Percentiles rank a stretch among this genome's conserved stretches.
Conservation (phyloP, 23 tunicate species). For the Halocynthia aurantium region DNA sequence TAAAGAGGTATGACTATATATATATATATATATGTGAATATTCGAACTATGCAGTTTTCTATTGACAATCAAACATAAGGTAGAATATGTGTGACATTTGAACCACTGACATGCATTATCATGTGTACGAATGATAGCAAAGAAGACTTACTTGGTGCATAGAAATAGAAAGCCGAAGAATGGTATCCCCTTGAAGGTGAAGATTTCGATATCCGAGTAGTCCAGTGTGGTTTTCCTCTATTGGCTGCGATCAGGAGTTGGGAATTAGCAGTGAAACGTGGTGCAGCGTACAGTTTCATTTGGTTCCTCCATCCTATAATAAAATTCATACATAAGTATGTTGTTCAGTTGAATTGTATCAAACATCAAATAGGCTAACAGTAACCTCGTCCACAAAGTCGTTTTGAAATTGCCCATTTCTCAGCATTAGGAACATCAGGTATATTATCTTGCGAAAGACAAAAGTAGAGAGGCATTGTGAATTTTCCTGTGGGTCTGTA, state of each 20-base stretch:
- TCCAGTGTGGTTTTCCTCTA: conserved; percentile 41
- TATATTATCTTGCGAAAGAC: conserved; percentile 5
- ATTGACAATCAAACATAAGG: too few species aligned
- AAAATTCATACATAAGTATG: background rate
- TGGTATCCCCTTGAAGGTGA: conserved; percentile 51
- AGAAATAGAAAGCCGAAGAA: conserved; percentile 24
- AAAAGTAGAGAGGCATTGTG: conserved; percentile 23
- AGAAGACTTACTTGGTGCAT: conserved; percentile 47
- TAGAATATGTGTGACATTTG: too few species aligned
- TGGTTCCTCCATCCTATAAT: conserved; percentile 44
- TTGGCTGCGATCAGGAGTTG: conserved; percentile 32
- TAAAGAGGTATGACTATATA: too few species aligned
- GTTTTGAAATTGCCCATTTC: conserved; percentile 26
- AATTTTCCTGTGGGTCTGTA: conserved; percentile 25
- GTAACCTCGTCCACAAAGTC: conserved; percentile 32
- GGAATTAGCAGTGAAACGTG: background rate
- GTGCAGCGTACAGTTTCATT: conserved; percentile 34
- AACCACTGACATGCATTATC: too few species aligned
- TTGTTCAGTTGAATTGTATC: background rate
- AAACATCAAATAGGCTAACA: background rate
- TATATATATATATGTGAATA: too few species aligned
- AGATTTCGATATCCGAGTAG: conserved; percentile 25
- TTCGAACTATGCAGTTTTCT: too few species aligned
- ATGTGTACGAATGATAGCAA: too few species aligned
- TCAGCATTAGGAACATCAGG: background rate